These are phyloP conservation scores for Lepilemur ruficaudatus DNA, from an alignment of 2,797 vertebrate species.

Conservation along the genomic window DNA sequence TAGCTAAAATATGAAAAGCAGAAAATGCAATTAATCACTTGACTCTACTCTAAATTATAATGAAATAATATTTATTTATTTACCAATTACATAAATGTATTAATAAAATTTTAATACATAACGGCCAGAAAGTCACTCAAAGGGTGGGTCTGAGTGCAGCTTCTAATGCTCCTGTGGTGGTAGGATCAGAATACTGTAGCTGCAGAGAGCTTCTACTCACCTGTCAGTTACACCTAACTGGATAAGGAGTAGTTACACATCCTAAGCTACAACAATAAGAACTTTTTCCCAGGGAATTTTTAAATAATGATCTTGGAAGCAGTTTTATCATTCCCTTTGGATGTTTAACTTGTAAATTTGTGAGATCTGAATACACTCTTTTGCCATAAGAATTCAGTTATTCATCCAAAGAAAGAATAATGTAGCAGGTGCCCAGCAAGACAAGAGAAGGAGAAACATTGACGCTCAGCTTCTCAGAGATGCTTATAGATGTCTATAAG, in stretches of 20 bases:
- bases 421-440: rapidly evolving
- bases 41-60: not conserved
- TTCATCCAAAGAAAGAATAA: not conserved
- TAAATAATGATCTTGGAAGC: not conserved
- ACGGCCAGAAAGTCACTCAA: not conserved
- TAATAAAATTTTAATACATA: not conserved
- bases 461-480: not conserved
- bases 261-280: not conserved
- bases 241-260: not conserved
- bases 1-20: not conserved
- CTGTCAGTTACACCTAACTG: not conserved
- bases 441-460: not conserved
- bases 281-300: not conserved
- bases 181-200: not conserved
- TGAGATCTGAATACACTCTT: not conserved
- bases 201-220: not conserved
- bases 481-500: rapidly evolving
- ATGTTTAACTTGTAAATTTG: not conserved
- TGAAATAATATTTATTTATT: not conserved
- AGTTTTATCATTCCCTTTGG: not conserved
- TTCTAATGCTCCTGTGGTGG: not conserved
- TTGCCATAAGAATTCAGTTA: not conserved
- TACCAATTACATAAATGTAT: not conserved
- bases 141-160: not conserved
- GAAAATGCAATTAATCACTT: not conserved